Conservation (phyloP, 2,113 vertebrate species). For the Aptenodytes forsteri region DNA sequence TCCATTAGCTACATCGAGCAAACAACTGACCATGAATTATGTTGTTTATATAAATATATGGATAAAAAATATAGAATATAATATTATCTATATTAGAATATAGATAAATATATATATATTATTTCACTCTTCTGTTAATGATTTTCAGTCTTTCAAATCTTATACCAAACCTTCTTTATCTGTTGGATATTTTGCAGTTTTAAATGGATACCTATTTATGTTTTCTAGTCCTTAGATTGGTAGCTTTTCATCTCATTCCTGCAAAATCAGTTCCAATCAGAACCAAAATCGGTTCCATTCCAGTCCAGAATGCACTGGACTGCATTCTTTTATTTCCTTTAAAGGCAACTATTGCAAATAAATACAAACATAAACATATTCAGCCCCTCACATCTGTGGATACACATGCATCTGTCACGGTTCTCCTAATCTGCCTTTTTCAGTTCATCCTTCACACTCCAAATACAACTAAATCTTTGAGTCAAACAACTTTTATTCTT, state of each 20-base stretch:
- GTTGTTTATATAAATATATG: background rate
- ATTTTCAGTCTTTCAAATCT: background rate
- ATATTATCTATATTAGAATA: background rate
- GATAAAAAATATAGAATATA: background rate
- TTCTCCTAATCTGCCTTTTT: background rate
- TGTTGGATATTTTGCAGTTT: background rate
- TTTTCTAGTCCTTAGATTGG: background rate
- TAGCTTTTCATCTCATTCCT: slow-evolving; percentile 42
- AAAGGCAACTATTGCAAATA: background rate
- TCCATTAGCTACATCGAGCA: background rate
- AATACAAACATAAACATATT: background rate
- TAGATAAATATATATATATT: background rate
- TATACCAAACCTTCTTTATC: slow-evolving; percentile 18
- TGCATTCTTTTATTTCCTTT: background rate
- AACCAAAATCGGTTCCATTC: too few relatives aligned
- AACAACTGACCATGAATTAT: background rate
- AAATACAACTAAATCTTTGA: background rate
- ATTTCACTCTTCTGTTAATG: background rate
- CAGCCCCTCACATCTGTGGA: background rate
- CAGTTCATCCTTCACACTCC: background rate
- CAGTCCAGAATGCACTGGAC: background rate
- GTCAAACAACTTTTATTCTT: background rate
- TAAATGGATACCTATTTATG: background rate
- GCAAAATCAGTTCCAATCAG: slow-evolving; percentile 25
- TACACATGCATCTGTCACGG: background rate